Evolutionary conservation across 2,797 vertebrate species (phyloP), one percentile per base, ranked within the genome.

Genomic region (Psittacula echo): DNA sequence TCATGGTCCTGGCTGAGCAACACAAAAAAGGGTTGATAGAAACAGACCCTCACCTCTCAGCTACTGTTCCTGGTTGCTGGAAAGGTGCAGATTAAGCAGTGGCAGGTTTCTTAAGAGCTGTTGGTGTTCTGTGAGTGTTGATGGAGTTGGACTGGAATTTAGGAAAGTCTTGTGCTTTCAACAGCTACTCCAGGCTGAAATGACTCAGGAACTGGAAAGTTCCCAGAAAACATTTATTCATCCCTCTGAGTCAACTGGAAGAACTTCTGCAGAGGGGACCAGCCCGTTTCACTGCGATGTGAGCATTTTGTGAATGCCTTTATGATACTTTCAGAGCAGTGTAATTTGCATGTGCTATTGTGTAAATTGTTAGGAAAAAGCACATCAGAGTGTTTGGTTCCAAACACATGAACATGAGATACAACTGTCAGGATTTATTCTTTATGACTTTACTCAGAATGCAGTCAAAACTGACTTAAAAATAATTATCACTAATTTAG

Each of bases 201-300:
- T 95, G 82, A 96, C 72, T 96, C 87, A 96, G 72, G 89, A 96
- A 68, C n/a, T 65, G 82, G 89, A 96, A 23, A 65, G 26, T 48
- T 85, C 76, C 62, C 87, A 77, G 72, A 65, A 85, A 87, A 85
- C 10, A 65, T 24, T 93, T 48, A 61, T 65, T 74, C 76, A 91
- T 11, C 41, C n/a, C 16, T 82, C 75, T 61, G 13, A 93, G 72
- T 29, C 93, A 93, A 34, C 2, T 61, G 89, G 68, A 91, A 80
- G 15, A 80, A 87, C 37, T 62, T 81, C 62, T 81, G 22, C 16
- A 45, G 62, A 61, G 51, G 14, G 21, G 44, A 74, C 53, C 65
- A 92, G 68, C 72, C 44, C 61, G 61, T 80, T 83, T 85, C 68
- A 44, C n/a, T 39, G 24, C 82, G 30, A 83, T 67, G 79, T 83